Percentiles rank a stretch among this genome's conserved stretches.
Evolutionary conservation across 1,140 invertebrate species (phyloP).

Genomic region (Drosophila ficusphila): DNA sequence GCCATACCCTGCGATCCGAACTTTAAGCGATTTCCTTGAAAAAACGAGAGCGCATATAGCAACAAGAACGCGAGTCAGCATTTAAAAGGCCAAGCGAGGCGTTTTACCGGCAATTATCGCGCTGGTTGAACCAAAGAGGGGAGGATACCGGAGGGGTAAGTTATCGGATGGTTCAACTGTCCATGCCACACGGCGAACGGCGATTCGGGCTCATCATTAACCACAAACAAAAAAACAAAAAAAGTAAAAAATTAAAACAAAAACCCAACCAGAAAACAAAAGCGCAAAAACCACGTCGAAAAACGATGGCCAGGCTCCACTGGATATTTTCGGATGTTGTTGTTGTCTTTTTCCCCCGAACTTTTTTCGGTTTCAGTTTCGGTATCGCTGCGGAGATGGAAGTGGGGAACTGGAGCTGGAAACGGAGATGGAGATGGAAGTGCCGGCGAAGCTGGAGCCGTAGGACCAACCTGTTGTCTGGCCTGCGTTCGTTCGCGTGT

Average conservation of each 20-base stretch:
- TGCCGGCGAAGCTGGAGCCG: constrained; percentile 8
- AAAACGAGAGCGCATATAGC: constrained; percentile 36
- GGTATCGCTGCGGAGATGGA: constrained; percentile 42
- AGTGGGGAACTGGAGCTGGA: constrained; percentile 16
- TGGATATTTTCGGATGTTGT: constrained; percentile 30
- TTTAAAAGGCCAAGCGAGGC: constrained; percentile 81
- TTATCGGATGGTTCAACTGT: constrained; percentile 33
- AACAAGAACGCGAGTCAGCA: constrained; percentile 58
- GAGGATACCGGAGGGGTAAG: background rate
- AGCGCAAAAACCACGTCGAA: constrained; percentile 66
- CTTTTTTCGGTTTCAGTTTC: constrained; percentile 54
- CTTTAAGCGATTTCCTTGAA: constrained; percentile 44
- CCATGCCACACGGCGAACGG: constrained; percentile 29
- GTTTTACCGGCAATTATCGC: constrained; percentile 82
- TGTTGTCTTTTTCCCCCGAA: constrained; percentile 16
- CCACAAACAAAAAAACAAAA: constrained; percentile 53
- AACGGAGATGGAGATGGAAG: constrained; percentile 7
- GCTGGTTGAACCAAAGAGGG: constrained; percentile 28
- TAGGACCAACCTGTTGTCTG: constrained; percentile 66
- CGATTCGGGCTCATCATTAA: constrained; percentile 67
- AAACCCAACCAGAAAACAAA: constrained; percentile 51
- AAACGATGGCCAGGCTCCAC: constrained; percentile 37
- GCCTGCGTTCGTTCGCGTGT: constrained; percentile 66
- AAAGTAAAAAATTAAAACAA: constrained; percentile 6
- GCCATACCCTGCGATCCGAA: constrained; percentile 23